Evolutionary conservation across 1,140 invertebrate genomes (phyloP).

Genomic region (Leptinotarsa lineolata): DNA sequence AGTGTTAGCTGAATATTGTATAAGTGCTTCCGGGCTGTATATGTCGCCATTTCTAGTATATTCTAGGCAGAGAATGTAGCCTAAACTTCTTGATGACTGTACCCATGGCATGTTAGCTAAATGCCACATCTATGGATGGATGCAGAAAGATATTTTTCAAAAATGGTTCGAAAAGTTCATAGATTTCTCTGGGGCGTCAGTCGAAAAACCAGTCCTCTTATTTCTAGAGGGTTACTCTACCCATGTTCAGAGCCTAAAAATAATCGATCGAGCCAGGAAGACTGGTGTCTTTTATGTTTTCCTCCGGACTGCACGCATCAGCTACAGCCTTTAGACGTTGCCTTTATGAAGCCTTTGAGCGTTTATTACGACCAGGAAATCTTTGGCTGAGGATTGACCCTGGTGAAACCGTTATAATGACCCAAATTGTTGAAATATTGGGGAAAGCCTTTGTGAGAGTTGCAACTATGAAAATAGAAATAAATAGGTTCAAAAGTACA

Average conservation of each 20-base stretch:
- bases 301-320: slow-evolving; percentile 52
- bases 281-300: slow-evolving; percentile 52
- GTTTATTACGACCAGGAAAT: slow-evolving; percentile 36
- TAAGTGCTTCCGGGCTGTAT: slow-evolving; percentile 34
- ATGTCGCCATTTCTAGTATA: slow-evolving; percentile 49
- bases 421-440: too few relatives aligned
- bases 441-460: too few relatives aligned
- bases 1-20: slow-evolving; percentile 27
- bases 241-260: slow-evolving; percentile 49
- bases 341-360: slow-evolving; percentile 50
- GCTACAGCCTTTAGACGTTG: slow-evolving; percentile 55
- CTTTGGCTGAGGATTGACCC: too few relatives aligned
- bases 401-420: too few relatives aligned
- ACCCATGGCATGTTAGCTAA: slow-evolving; percentile 38
- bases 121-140: slow-evolving; percentile 46
- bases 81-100: slow-evolving; percentile 35
- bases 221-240: slow-evolving; percentile 40
- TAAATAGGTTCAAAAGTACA: too few relatives aligned
- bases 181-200: slow-evolving; percentile 24
- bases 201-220: slow-evolving; percentile 39
- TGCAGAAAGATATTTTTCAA: slow-evolving; percentile 45
- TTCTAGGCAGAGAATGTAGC: slow-evolving; percentile 36
- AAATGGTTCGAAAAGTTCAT: slow-evolving; percentile 52
- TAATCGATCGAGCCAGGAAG: slow-evolving; percentile 47
- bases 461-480: too few relatives aligned